Conservation (phyloP, 2,113 vertebrate genomes). For the Sinosuthora webbiana region DNA sequence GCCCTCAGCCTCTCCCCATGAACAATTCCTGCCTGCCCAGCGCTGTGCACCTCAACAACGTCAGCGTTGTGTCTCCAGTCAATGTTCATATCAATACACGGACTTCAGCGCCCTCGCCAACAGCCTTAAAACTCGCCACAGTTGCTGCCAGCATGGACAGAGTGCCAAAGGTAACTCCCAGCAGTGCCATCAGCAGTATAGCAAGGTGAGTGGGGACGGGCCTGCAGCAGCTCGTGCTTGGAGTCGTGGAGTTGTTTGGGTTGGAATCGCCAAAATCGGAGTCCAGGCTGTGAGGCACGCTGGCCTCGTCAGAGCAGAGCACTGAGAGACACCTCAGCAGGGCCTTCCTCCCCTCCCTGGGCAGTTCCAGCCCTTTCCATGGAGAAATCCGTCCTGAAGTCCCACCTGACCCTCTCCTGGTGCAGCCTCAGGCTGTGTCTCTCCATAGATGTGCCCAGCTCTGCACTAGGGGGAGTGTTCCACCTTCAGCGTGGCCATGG, state of each 20-base stretch:
- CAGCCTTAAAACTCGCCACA: conserved; percentile 94
- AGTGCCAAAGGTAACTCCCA: conserved; percentile 89
- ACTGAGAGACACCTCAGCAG: not conserved
- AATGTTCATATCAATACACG: conserved; percentile 86
- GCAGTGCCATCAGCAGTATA: conserved; percentile 88
- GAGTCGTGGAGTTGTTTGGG: accelerated
- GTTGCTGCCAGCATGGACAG: conserved; percentile 89
- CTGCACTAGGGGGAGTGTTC: not conserved
- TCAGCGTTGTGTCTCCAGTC: conserved; percentile 88
- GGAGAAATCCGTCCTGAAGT: not conserved
- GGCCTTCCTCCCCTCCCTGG: not conserved
- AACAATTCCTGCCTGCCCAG: conserved; percentile 85
- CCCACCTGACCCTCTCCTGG: not conserved
- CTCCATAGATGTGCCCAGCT: accelerated
- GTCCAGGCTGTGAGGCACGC: accelerated
- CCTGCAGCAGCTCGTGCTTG: not conserved
- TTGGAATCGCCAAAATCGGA: accelerated
- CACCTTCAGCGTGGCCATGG: accelerated
- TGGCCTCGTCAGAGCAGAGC: accelerated
- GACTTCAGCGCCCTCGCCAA: conserved; percentile 87
- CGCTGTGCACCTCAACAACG: conserved; percentile 83
- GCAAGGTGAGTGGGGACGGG: conserved; percentile 70
- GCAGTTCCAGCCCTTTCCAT: too few species aligned
- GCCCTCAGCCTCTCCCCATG: conserved; percentile 84
- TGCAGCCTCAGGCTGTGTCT: not conserved